Evolutionary conservation across 2,113 vertebrate species (phyloP).

Genomic region (Ploceus nigricollis): DNA sequence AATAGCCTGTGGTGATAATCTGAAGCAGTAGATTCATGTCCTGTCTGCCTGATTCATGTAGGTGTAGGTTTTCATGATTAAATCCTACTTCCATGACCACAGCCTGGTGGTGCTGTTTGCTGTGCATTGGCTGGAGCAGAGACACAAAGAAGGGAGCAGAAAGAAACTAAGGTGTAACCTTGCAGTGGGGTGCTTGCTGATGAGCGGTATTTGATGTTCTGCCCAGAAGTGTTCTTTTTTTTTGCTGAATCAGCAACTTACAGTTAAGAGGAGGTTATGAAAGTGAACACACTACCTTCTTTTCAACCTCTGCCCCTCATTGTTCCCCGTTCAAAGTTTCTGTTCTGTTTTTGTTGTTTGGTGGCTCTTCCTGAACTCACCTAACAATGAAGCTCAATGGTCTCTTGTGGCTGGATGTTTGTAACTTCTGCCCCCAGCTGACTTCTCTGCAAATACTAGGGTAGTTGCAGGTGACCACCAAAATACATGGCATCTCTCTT

Average conservation of each 20-base stretch:
- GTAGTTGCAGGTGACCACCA: background rate
- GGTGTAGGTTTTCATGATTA: background rate
- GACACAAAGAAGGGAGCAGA: background rate
- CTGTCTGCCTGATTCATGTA: background rate
- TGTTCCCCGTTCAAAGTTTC: background rate
- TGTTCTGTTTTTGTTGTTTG: background rate
- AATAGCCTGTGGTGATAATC: background rate
- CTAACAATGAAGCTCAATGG: background rate
- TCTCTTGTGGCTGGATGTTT: background rate
- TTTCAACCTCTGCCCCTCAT: background rate
- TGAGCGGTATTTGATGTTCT: background rate
- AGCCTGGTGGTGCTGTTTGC: background rate
- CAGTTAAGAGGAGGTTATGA: background rate
- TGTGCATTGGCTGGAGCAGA: background rate
- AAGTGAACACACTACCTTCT: background rate
- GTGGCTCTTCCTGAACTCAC: background rate
- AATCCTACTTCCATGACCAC: background rate
- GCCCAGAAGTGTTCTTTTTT: background rate
- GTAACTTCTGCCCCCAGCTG: background rate
- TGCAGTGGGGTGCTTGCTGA: background rate
- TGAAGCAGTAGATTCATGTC: background rate
- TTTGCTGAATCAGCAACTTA: background rate
- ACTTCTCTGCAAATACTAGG: background rate
- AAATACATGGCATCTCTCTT: background rate
- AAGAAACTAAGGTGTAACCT: background rate